Evolutionary conservation across 2,888 invertebrate species (phyloP).

Genomic region (Athalia cordata): DNA sequence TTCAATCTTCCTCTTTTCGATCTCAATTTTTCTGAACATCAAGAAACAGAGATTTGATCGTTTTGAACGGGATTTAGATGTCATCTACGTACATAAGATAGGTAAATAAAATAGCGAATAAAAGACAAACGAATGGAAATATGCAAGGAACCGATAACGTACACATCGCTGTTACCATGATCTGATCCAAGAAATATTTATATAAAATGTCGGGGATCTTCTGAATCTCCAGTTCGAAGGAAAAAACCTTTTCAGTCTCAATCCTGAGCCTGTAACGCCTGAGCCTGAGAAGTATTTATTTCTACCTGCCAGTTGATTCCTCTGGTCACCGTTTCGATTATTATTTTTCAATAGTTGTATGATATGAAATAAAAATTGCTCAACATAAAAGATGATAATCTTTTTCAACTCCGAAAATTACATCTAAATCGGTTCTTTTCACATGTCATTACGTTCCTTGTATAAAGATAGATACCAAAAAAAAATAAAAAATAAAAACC

Average conservation of each 20-base stretch:
- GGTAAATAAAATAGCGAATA: background rate
- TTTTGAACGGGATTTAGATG: slow-evolving; percentile 11
- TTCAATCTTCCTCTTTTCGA: slow-evolving; percentile 17
- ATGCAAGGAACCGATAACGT: slow-evolving; percentile 22
- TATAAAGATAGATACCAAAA: too few relatives aligned
- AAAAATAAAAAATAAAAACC: too few relatives aligned
- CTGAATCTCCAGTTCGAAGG: background rate
- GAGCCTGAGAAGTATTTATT: slow-evolving; percentile 18
- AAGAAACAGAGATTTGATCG: slow-evolving; percentile 5
- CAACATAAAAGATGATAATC: background rate
- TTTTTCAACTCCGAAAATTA: background rate
- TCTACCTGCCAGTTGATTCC: background rate
- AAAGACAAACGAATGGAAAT: background rate
- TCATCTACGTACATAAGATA: background rate
- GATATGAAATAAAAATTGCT: background rate
- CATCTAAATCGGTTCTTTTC: too few relatives aligned
- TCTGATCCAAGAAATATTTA: slow-evolving; percentile 33
- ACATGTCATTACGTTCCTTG: too few relatives aligned
- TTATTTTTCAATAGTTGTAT: slow-evolving; percentile 10
- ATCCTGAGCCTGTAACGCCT: slow-evolving; percentile 24
- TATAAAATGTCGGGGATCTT: slow-evolving; percentile 19
- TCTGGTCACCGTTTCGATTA: slow-evolving; percentile 2
- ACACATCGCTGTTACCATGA: slow-evolving; percentile 6
- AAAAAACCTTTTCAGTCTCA: slow-evolving; percentile 19
- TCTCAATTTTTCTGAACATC: slow-evolving; percentile 12